Conservation (phyloP, 2,888 invertebrate species). For the Dromius quadrimaculatus region DNA sequence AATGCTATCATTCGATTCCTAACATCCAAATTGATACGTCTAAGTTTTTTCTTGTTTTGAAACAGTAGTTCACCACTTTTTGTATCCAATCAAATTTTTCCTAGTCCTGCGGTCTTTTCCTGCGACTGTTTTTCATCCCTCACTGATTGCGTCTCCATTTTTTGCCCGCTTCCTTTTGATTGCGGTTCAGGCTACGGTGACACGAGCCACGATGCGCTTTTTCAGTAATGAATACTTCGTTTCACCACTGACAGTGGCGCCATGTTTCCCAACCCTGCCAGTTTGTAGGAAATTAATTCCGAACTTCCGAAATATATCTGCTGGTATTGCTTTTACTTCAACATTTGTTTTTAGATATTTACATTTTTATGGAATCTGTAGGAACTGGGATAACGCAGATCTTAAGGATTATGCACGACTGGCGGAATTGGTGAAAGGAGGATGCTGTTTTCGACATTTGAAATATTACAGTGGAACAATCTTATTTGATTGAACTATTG, state of each 20-base stretch:
- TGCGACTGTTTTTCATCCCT: neutral
- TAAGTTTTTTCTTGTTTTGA: too few relatives aligned
- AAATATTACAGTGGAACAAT: neutral
- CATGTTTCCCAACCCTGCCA: constrained; percentile 1
- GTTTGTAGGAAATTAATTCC: constrained; percentile 46
- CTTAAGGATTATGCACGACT: constrained; percentile 11
- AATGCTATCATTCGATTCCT: too few relatives aligned
- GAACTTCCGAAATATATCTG: constrained; percentile 41
- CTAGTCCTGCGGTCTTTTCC: neutral
- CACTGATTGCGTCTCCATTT: constrained; percentile 8
- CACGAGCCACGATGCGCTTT: constrained; percentile 35
- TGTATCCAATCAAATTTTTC: too few relatives aligned
- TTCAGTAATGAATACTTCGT: constrained; percentile 38
- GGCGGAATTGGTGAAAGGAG: constrained; percentile 16
- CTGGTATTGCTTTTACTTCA: constrained; percentile 23
- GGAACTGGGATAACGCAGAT: constrained; percentile 12
- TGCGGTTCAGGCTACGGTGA: constrained; percentile 26
- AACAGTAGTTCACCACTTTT: too few relatives aligned
- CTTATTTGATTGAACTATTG: neutral
- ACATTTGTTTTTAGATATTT: constrained; percentile 46
- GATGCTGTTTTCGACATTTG: constrained; percentile 17
- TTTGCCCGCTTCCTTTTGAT: constrained; percentile 27
- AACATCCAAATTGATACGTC: too few relatives aligned
- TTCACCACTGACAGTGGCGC: constrained; percentile 12
- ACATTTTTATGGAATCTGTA: constrained; percentile 42